Evolutionary conservation across 2,888 invertebrate genomes (phyloP), one percentile per base, ranked within the genome.

Genomic region (Eilema depressum): DNA sequence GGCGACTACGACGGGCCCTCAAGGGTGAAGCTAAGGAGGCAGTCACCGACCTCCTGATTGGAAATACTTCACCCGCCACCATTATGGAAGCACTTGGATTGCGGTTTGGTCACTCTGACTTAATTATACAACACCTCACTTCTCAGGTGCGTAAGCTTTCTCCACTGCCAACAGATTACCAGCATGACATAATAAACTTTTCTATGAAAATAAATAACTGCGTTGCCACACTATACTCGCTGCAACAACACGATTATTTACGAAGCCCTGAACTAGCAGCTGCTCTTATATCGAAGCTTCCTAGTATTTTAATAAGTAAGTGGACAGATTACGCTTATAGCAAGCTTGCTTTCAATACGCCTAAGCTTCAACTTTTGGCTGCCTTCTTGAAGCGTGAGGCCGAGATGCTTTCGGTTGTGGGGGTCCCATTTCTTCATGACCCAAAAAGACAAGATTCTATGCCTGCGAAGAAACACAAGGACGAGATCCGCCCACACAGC

Each of bases 11-110:
- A 10, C 59, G 57, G 26, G 25, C 33, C 23, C n/a, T 70, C n/a
- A 53, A 56, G n/a, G 70, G 66, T n/a, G 70, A 66, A 3, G 66
- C 70, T 2, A 66, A 56, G 17, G 62, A 66, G 33, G 57, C 66
- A 20, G 66, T 61, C 3, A 33, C 53, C 8, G 20, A 41, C 5
- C 17, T 66, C 1, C 30, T 69, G 3, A 47, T 69, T 26, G 33
- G 64, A 28, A 14, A 17, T 28, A 59, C 69, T 1, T n/a, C 60
- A 2, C 60, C 69, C 1, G 30, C n/a, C 0, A 28, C 26, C 1
- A 41, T 69, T 0, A 61, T 69, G 62, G 30, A 28, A 11, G 17
- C 65, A 0, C 62, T 69, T 10, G 64, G 64, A 23, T 30, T 69
- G 3, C 8, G 60, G 3, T 69, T 47, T n/a, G 69, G 69, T 10